phyloP scores from a whole-genome alignment of 2,888 invertebrate species.

The Zaprionus bogoriensis region DNA sequence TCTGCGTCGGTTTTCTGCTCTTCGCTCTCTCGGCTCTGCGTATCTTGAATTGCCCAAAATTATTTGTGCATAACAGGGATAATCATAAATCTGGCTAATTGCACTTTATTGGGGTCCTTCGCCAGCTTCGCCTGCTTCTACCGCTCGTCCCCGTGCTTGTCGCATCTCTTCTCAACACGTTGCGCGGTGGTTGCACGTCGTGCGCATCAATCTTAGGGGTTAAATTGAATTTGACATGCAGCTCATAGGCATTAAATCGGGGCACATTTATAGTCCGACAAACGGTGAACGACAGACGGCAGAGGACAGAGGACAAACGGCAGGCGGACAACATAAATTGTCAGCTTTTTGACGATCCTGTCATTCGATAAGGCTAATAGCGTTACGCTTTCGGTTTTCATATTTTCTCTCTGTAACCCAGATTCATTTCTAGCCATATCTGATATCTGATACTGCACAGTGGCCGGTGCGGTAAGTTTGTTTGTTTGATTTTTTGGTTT shows the following conservation, averaged over 20 bases:
- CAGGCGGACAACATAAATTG: conserved; percentile 55
- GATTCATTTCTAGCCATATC: neutral
- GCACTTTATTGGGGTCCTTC: conserved; percentile 70
- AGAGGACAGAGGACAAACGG: conserved; percentile 8
- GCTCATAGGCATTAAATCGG: conserved; percentile 70
- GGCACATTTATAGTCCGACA: conserved; percentile 48
- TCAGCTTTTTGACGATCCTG: conserved; percentile 57
- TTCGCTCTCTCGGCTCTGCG: conserved; percentile 25
- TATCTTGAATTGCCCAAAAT: conserved; percentile 79
- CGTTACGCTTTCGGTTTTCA: conserved; percentile 22
- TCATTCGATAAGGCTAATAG: conserved; percentile 64
- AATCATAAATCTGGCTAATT: conserved; percentile 82
- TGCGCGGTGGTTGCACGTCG: conserved; percentile 14
- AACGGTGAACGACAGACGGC: conserved; percentile 12
- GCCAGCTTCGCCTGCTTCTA: neutral
- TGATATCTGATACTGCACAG: neutral
- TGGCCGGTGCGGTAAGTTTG: neutral
- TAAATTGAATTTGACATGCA: conserved; percentile 78
- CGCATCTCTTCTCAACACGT: conserved; percentile 10
- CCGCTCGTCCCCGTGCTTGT: too few species aligned
- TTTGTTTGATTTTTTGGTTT: neutral
- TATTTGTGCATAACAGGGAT: conserved; percentile 81
- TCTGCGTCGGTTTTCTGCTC: conserved; percentile 48
- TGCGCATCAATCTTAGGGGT: conserved; percentile 54
- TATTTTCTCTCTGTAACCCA: neutral